These are phyloP conservation scores for Ellobium chinense DNA, from an alignment of 2,888 invertebrate species.

Conservation along the genomic window DNA sequence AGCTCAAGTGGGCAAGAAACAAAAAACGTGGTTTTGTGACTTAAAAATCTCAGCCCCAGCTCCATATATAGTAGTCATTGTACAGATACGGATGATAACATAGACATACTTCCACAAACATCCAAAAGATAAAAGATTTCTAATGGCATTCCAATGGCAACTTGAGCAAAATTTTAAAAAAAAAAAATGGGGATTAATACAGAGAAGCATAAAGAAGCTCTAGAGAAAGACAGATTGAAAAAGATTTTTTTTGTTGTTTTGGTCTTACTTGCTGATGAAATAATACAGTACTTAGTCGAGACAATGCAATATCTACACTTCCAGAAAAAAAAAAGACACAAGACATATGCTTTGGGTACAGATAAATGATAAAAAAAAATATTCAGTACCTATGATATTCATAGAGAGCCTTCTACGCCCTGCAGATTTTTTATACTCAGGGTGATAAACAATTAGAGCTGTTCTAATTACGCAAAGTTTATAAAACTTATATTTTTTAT, in stretches of 20 bases:
- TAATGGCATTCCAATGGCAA: constrained; percentile 42
- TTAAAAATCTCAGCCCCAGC: neutral
- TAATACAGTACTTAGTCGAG: neutral
- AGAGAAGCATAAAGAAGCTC: constrained; percentile 50
- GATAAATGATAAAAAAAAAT: constrained; percentile 17
- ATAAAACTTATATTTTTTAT: neutral
- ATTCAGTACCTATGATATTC: neutral
- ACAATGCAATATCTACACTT: constrained; percentile 20
- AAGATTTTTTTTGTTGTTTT: neutral
- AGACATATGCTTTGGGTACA: constrained; percentile 19
- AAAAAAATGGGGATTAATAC: constrained; percentile 40
- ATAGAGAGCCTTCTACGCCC: constrained; percentile 40
- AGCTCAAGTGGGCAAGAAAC: neutral
- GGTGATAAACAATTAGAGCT: neutral
- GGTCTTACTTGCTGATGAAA: neutral
- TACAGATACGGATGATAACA: neutral
- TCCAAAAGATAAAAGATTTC: constrained; percentile 13
- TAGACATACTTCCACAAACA: constrained; percentile 15
- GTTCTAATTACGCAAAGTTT: neutral
- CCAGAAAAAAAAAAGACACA: constrained; percentile 1
- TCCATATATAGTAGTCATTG: neutral
- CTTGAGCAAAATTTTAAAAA: constrained; percentile 43
- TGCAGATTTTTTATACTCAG: neutral
- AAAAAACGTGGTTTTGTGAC: neutral
- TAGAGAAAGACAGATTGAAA: constrained; percentile 5